Percentiles rank a stretch among this genome's conserved stretches.
Conservation (phyloP, 2,888 invertebrate species). For the Helobdella robusta region DNA sequence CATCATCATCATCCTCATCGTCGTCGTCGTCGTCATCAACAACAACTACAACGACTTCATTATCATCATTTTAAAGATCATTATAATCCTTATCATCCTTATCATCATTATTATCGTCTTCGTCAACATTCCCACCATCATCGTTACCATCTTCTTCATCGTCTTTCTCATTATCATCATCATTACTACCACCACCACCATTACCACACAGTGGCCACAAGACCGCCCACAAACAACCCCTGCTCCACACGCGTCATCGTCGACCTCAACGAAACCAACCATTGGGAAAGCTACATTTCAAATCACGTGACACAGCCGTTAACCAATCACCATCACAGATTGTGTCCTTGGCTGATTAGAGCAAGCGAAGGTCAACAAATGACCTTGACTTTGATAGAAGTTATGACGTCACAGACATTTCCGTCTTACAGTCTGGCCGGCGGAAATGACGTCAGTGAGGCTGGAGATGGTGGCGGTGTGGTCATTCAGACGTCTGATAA, state of each 20-base stretch:
- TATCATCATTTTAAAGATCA: neutral
- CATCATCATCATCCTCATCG: too few species aligned
- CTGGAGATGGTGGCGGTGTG: neutral
- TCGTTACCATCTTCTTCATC: conserved; percentile 13
- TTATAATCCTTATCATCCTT: conserved; percentile 7
- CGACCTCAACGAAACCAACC: neutral
- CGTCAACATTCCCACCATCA: neutral
- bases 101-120: conserved; percentile 2
- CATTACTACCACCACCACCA: neutral
- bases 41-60: too few species aligned
- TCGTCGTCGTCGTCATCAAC: too few species aligned
- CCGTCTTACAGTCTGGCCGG: conserved; percentile 9
- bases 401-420: conserved; percentile 13
- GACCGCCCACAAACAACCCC: neutral
- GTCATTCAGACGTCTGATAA: conserved; percentile 5
- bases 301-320: conserved; percentile 21
- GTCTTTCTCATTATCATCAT: conserved; percentile 6
- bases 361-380: conserved; percentile 30
- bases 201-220: neutral
- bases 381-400: conserved; percentile 31
- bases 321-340: conserved; percentile 7
- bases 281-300: conserved; percentile 6
- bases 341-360: conserved; percentile 32
- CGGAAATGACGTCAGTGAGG: too few species aligned
- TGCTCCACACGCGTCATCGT: conserved; percentile 14